Conservation (phyloP, 2,797 vertebrate genomes). For the Syndactyla subalaris region DNA sequence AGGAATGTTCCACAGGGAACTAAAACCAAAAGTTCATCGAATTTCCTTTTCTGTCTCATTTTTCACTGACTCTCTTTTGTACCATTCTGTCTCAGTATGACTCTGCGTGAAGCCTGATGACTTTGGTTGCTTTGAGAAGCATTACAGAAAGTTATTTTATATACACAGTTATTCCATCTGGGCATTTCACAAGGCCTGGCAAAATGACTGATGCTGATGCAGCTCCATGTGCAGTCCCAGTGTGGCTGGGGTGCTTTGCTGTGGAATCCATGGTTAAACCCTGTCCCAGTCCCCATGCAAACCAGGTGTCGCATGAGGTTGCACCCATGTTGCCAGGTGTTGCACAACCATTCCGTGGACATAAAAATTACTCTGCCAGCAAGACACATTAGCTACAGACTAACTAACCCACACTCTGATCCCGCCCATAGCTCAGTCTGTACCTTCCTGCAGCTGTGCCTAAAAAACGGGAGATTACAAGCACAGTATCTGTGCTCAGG, state of each 20-base stretch:
- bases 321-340: too few species aligned
- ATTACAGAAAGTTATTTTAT: not conserved
- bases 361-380: not conserved
- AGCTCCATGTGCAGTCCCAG: not conserved
- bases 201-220: not conserved
- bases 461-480: not conserved
- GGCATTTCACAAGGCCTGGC: not conserved
- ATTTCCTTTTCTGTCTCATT: not conserved
- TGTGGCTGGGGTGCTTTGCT: rapidly evolving
- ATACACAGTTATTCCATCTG: not conserved
- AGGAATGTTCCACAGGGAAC: not conserved
- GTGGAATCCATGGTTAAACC: not conserved
- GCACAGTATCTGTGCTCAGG: not conserved
- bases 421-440: not conserved
- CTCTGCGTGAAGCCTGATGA: not conserved
- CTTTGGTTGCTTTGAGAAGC: not conserved
- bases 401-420: not conserved
- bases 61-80: not conserved
- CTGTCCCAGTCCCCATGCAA: not conserved
- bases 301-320: too few species aligned
- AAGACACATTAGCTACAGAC: not conserved
- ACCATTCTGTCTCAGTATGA: not conserved
- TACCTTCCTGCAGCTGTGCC: not conserved
- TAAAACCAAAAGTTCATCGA: not conserved
- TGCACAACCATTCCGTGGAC: not conserved